phyloP scores from a whole-genome alignment of 35 echinoderm and acorn worm genomes.

The Heliocidaris tuberculata region DNA sequence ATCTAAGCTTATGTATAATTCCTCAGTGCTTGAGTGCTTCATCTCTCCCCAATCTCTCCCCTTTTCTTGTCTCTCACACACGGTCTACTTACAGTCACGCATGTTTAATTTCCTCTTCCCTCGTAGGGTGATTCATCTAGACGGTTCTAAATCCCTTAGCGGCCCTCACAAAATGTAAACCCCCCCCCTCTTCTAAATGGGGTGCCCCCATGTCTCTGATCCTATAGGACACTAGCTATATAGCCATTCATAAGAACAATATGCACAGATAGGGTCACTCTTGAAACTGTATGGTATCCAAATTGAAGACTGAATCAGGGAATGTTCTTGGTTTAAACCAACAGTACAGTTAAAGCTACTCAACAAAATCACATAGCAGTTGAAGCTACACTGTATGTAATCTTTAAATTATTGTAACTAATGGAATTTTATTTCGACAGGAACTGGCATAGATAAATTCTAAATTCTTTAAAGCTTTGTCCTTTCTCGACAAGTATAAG shows the following conservation, averaged over 20 bases:
- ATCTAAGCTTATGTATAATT: not conserved
- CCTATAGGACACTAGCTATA: not conserved
- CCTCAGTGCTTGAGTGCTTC: not conserved
- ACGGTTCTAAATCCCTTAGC: not conserved
- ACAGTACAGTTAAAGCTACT: too few species aligned
- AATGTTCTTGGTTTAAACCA: too few species aligned
- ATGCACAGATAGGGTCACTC: too few species aligned
- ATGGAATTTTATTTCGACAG: too few species aligned
- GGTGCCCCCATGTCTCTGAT: not conserved
- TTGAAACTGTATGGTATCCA: too few species aligned
- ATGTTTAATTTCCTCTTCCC: conserved; percentile 17
- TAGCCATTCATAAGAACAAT: not conserved
- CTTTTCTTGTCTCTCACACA: not conserved
- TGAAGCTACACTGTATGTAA: too few species aligned
- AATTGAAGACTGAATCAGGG: too few species aligned
- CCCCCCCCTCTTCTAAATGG: not conserved
- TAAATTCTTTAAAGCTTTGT: too few species aligned
- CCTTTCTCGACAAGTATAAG: too few species aligned
- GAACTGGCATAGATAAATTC: too few species aligned
- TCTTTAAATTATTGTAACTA: too few species aligned
- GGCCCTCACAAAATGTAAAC: not conserved
- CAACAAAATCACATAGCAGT: too few species aligned
- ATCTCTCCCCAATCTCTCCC: not conserved
- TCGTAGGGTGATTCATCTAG: not conserved
- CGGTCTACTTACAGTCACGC: not conserved